phyloP scores from a whole-genome alignment of 92 coral and sea anemone species.

The Plumapathes pennacea region DNA sequence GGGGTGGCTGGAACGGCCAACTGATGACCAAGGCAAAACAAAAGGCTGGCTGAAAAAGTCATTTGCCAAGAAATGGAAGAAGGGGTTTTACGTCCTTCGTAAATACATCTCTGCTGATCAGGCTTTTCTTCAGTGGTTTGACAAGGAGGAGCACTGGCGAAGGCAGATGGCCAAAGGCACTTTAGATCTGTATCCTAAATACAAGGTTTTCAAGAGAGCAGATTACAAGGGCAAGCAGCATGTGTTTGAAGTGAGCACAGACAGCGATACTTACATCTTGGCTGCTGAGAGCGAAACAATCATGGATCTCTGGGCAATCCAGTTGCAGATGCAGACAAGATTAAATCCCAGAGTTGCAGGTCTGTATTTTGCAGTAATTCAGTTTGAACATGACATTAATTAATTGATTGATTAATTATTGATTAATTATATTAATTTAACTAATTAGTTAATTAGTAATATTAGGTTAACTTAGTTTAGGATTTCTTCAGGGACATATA shows the following conservation, averaged over 20 bases:
- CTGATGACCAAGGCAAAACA: slow-evolving; percentile 62
- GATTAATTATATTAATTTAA: neutral
- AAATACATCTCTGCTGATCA: slow-evolving; percentile 78
- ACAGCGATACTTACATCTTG: slow-evolving; percentile 65
- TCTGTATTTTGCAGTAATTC: slow-evolving; percentile 3
- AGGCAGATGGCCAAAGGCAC: slow-evolving; percentile 86
- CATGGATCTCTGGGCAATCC: slow-evolving; percentile 97
- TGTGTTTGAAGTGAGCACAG: slow-evolving; percentile 90
- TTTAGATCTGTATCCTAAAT: slow-evolving; percentile 79
- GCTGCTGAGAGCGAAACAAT: slow-evolving; percentile 89
- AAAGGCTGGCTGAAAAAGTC: slow-evolving; percentile 91
- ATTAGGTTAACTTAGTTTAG: too few species aligned
- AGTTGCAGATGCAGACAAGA: slow-evolving; percentile 91
- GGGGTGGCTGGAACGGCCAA: slow-evolving; percentile 93
- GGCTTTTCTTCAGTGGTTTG: slow-evolving; percentile 95
- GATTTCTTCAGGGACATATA: too few species aligned
- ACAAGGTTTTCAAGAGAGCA: slow-evolving; percentile 77
- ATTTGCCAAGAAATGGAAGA: slow-evolving; percentile 91
- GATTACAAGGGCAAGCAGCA: slow-evolving; percentile 70
- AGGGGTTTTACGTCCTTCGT: slow-evolving; percentile 75
- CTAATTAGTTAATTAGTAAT: neutral
- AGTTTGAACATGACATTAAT: too few species aligned
- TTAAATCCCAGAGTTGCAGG: slow-evolving; percentile 86
- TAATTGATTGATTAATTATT: too few species aligned
- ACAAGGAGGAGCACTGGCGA: slow-evolving; percentile 92